Evolutionary conservation across 2,888 invertebrate species (phyloP), one percentile per base, ranked within the genome.

Genomic region (Drosophila merina): DNA sequence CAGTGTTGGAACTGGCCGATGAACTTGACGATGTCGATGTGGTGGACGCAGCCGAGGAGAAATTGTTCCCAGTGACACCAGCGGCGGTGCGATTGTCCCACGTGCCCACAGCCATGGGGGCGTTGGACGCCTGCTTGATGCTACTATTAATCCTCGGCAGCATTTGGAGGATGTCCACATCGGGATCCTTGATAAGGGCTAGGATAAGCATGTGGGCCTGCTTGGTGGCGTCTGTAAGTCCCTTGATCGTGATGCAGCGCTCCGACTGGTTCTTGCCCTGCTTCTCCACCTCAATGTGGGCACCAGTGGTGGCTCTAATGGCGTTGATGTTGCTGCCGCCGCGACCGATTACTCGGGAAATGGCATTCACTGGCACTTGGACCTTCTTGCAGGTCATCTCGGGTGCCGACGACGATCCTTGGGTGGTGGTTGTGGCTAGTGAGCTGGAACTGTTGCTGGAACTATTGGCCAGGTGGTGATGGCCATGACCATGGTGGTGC

Each of bases 261-360:
- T 98, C 98, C 59, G 96, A 97, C 92, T 97, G 97, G 4, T 97
- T 96, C 92, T 98, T 97, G 90, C 96, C 96, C 92, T 98, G 98
- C 92, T 99, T 99, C 92, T 99, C 99, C 28, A 99, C 98, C 92
- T 99, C 98, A 90, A 99, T 99, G 91, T 98, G 97, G 4, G 99
- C 99, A 67, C 98, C 98, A 31, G 99, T 99, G 56, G 97, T 96
- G 62, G 97, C 97, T 66, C 99, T 94, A 90, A 99, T 99, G 9
- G 99, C 98, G 93, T 99, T 99, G 88, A 99, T 99, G 92, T 99
- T 99, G 92, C 96, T 97, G 51, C 99, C 99, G 31, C 97, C 98
- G 84, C 99, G 95, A 0, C 99, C 99, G 89, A 99, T 99, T 55
- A 99, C 98, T 58, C 99, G 94, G 67, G 98, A 98, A 72, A 99